Conservation (phyloP, 2,888 invertebrate genomes). For the Lepidochitona cinerea region DNA sequence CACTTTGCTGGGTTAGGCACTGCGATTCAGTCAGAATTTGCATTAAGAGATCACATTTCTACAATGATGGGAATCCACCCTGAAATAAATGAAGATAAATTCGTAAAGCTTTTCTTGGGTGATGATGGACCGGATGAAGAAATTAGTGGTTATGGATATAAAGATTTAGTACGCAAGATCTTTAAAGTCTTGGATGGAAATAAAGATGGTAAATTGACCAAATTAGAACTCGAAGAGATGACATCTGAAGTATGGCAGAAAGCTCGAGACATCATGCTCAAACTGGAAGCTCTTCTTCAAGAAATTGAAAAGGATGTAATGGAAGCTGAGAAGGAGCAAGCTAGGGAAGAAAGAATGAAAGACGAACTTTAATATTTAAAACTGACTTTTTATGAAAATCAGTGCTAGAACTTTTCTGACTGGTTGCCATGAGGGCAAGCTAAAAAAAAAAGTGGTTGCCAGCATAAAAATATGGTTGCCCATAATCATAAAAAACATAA, state of each 20-base stretch:
- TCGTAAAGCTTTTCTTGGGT: background rate
- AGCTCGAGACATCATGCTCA: background rate
- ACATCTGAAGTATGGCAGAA: background rate
- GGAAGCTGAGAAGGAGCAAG: background rate
- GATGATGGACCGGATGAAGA: background rate
- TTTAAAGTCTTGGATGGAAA: background rate
- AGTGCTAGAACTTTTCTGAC: too few relatives aligned
- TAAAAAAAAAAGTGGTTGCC: too few relatives aligned
- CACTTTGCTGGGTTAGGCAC: constrained; percentile 41
- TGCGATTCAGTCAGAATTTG: constrained; percentile 19
- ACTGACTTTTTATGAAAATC: too few relatives aligned
- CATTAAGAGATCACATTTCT: constrained; percentile 12
- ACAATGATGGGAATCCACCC: background rate
- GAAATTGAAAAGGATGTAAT: background rate
- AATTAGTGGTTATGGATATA: background rate
- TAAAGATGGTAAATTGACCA: background rate
- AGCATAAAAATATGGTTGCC: too few relatives aligned
- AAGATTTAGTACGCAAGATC: background rate
- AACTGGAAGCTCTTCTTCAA: background rate
- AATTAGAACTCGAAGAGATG: background rate
- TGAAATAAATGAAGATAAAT: background rate
- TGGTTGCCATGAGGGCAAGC: too few relatives aligned
- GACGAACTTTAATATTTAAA: too few relatives aligned
- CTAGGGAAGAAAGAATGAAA: too few relatives aligned
- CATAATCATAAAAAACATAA: too few relatives aligned